Percentiles rank a stretch among this genome's conserved stretches.
Evolutionary conservation across 2,888 invertebrate species (phyloP).

Genomic region (Siphlonurus alternatus): DNA sequence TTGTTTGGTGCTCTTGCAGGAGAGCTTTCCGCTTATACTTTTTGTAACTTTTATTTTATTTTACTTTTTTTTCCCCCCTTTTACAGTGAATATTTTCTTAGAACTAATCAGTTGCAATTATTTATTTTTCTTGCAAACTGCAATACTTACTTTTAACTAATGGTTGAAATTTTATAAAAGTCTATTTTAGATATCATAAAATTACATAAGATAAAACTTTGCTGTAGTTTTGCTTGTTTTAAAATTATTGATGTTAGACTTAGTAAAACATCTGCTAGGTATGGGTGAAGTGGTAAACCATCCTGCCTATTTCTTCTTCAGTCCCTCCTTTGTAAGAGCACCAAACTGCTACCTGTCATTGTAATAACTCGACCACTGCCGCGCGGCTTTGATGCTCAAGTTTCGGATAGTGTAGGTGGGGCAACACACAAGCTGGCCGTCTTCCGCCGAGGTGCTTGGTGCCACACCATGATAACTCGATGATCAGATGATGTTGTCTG

Average conservation of each 20-base stretch:
- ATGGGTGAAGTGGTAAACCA: not conserved
- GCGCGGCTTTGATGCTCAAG: not conserved
- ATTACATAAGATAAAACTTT: no score
- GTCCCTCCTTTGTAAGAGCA: not conserved
- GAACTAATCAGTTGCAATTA: no score
- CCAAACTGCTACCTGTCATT: not conserved
- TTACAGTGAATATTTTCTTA: no score
- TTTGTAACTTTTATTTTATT: not conserved
- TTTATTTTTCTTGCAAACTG: no score
- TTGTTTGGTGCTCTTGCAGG: constrained; percentile 4
- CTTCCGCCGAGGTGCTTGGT: not conserved
- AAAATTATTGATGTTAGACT: not conserved
- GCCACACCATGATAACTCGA: not conserved
- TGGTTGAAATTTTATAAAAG: no score
- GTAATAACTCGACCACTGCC: not conserved
- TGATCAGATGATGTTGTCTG: not conserved
- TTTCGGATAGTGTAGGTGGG: constrained; percentile 4
- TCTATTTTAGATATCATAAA: no score
- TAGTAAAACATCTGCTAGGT: not conserved
- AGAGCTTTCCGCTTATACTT: not conserved
- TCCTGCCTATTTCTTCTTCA: not conserved
- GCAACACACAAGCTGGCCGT: not conserved
- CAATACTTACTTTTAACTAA: no score
- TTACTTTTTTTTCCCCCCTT: not conserved
- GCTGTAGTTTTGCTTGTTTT: no score